These are phyloP conservation scores for Morus bassanus DNA, from an alignment of 2,797 vertebrate genomes.

Conservation along the genomic window DNA sequence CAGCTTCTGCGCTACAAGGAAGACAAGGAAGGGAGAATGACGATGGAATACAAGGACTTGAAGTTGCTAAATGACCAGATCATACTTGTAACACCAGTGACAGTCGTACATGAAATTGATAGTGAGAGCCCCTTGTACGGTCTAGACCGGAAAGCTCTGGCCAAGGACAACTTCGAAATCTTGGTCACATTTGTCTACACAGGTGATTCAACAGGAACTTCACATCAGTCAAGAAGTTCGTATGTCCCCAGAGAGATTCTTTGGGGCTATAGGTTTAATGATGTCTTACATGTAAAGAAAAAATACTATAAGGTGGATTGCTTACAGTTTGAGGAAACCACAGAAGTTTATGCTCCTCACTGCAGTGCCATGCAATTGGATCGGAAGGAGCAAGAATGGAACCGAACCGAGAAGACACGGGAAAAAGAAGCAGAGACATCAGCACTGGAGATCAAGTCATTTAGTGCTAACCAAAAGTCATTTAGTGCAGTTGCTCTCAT, in stretches of 20 bases:
- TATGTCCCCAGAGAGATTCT: slow-evolving; percentile 90
- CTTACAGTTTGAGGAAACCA: slow-evolving; percentile 87
- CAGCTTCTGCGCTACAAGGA: slow-evolving; percentile 83
- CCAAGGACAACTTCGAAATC: slow-evolving; percentile 88
- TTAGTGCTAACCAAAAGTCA: slow-evolving; percentile 46
- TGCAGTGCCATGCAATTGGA: slow-evolving; percentile 87
- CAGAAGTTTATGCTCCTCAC: slow-evolving; percentile 84
- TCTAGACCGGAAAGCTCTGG: slow-evolving; percentile 82
- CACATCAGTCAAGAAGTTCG: slow-evolving; percentile 92
- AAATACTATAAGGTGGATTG: slow-evolving; percentile 90
- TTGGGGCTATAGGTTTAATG: slow-evolving; percentile 93
- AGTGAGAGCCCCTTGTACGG: slow-evolving; percentile 86
- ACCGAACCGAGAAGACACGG: background rate
- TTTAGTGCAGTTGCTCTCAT: slow-evolving; percentile 68
- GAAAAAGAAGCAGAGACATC: background rate
- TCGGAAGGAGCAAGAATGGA: slow-evolving; percentile 75
- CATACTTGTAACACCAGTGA: slow-evolving; percentile 86
- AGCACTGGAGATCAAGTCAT: slow-evolving; percentile 17
- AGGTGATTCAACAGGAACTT: slow-evolving; percentile 90
- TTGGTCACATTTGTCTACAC: slow-evolving; percentile 94
- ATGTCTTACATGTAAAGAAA: slow-evolving; percentile 84
- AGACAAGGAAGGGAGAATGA: slow-evolving; percentile 81
- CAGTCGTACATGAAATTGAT: slow-evolving; percentile 86
- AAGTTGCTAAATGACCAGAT: slow-evolving; percentile 84
- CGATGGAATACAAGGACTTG: slow-evolving; percentile 85